Evolutionary conservation across 2,888 invertebrate species (phyloP), one percentile per base, ranked within the genome.

Genomic region (Scaptomyza reducta): DNA sequence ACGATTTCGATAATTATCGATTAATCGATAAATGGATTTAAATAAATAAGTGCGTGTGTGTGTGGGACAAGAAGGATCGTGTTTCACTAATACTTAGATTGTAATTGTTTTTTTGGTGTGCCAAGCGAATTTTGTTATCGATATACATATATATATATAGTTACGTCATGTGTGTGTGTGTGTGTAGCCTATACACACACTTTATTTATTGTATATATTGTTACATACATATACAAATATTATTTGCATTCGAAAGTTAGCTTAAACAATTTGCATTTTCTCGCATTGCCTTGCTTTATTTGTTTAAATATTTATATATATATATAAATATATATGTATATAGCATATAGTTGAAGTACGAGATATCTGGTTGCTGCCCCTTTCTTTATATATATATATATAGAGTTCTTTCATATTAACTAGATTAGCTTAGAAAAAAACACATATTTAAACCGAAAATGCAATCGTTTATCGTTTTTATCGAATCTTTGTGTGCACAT

Each of bases 61-160:
- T n/a, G 41, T 49, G 63, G 41, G 35, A 63, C 5, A 38, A 33
- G 29, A 49, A 45, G 47, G 38, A 57, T 14, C 25, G 50, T 66
- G 44, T 65, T 50, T 47, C 33, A 47, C 16, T 44, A 64, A 45
- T 61, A 54, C 74, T 74, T 62, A 72, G 45, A 63, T 49, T 44
- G 35, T 68, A 62, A 40, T 46, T 27, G 18, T 50, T 10, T 14
- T 22, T 49, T 49, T 33, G 33, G 65, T 65, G 58, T 78, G 64
- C 72, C 80, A 78, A 83, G 77, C 77, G 80, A 79, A 77, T 67
- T 66, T 79, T 57, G 31, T 46, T 45, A 51, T 62, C 63, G 35
- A 46, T 35, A 46, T 46, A 14, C 25, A 22, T 61, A 33, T 25
- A 61, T n/a, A 60, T 41, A 38, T 22, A 33, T 22, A 14, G n/a